phyloP scores from a whole-genome alignment of 2,797 vertebrate genomes.

The Pachyuromys duprasi region DNA sequence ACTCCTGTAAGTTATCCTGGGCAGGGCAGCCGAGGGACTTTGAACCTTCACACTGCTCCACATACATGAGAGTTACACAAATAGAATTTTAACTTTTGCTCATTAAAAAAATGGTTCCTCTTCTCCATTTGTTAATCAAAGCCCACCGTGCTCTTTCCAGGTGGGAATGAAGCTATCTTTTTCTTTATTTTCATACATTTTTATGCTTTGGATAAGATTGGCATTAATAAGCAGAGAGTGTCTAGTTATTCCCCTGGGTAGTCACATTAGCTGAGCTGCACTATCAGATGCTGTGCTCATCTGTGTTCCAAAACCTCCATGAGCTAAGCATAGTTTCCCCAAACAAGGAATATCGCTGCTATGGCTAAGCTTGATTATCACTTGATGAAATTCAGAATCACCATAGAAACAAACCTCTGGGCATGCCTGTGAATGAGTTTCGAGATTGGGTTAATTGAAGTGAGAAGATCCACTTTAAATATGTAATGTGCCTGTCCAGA shows the following conservation, averaged over 20 bases:
- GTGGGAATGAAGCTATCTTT: neutral
- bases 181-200: neutral
- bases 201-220: neutral
- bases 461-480: neutral
- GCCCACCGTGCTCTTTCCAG: no score
- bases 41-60: neutral
- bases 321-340: neutral
- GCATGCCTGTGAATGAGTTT: neutral
- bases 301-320: neutral
- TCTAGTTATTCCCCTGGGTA: neutral
- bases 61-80: neutral
- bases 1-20: neutral
- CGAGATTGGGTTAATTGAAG: neutral
- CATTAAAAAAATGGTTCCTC: neutral
- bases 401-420: neutral
- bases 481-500: no score
- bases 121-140: no score
- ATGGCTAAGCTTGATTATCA: neutral
- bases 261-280: neutral
- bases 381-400: neutral
- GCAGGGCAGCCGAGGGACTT: neutral
- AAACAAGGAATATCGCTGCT: neutral
- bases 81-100: neutral
- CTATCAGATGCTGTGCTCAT: neutral
- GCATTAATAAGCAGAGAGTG: neutral